A percentile compares a stretch with the other conserved stretches of the same genome.
Evolutionary conservation across 1,140 invertebrate species (phyloP).

Genomic region (Procambarus clarkii): DNA sequence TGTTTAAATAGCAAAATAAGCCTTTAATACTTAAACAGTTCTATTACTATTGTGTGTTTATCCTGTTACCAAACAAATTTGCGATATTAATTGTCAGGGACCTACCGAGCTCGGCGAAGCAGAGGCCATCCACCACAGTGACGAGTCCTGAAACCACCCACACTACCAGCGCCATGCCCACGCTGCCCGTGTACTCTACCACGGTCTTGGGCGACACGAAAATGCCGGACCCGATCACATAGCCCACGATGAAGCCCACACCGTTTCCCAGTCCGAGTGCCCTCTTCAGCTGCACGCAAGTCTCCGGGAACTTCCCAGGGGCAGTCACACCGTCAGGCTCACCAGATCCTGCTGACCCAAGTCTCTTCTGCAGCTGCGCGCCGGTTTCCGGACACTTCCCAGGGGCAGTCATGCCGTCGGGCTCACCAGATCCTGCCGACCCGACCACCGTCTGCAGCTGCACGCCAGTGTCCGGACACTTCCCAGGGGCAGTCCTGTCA

Average conservation of each 20-base stretch:
- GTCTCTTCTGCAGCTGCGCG: slow-evolving; percentile 3
- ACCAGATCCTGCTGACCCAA: not conserved
- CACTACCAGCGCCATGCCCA: slow-evolving; percentile 74
- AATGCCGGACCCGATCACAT: slow-evolving; percentile 29
- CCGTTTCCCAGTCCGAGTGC: slow-evolving; percentile 7
- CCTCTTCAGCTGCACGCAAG: not conserved
- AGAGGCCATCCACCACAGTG: slow-evolving; percentile 75
- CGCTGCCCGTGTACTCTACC: slow-evolving; percentile 74
- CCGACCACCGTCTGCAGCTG: slow-evolving; percentile 26
- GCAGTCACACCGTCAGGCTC: too few species aligned
- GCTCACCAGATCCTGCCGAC: too few species aligned
- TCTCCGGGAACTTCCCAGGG: not conserved
- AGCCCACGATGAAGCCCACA: slow-evolving; percentile 24
- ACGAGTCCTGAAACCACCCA: slow-evolving; percentile 74
- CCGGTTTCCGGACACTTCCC: not conserved
- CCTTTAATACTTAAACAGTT: too few species aligned
- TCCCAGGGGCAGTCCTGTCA: not conserved
- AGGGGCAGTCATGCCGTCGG: not conserved
- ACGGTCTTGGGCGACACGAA: slow-evolving; percentile 74
- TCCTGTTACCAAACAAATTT: too few species aligned
- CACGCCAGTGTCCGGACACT: not conserved
- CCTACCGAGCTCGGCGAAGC: slow-evolving; percentile 77
- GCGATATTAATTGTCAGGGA: not conserved
- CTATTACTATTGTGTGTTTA: too few species aligned
- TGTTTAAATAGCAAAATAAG: too few species aligned